phyloP scores from a whole-genome alignment of 2,888 invertebrate species.

The Anodontia alba region DNA sequence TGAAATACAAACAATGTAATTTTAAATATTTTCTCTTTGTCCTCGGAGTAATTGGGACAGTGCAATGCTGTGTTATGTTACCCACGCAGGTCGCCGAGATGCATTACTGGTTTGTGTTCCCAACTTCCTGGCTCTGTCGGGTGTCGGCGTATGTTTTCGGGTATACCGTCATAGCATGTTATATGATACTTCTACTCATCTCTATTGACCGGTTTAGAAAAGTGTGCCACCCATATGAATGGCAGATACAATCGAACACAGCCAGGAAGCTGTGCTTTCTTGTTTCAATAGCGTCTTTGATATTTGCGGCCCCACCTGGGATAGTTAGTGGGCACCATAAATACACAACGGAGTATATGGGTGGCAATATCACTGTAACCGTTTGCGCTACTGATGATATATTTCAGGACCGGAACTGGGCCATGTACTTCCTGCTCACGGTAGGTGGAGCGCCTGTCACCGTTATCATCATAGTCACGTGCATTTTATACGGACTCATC shows the following conservation, averaged over 20 bases:
- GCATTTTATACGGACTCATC: constrained; percentile 50
- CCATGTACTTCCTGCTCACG: constrained; percentile 41
- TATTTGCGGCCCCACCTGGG: constrained; percentile 60
- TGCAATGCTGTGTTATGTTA: constrained; percentile 56
- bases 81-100: constrained; percentile 61
- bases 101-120: constrained; percentile 62
- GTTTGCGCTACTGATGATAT: constrained; percentile 59
- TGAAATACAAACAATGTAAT: constrained; percentile 58
- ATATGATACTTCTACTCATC: constrained; percentile 50
- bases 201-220: constrained; percentile 55
- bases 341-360: constrained; percentile 52
- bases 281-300: constrained; percentile 44
- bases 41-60: constrained; percentile 53
- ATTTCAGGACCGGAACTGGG: constrained; percentile 52
- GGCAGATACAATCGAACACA: constrained; percentile 56
- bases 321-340: constrained; percentile 55
- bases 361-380: constrained; percentile 50
- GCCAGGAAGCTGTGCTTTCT: constrained; percentile 50
- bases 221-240: constrained; percentile 55
- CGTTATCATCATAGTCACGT: constrained; percentile 54
- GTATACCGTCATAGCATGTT: constrained; percentile 53
- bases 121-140: constrained; percentile 59
- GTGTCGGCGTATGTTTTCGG: constrained; percentile 58
- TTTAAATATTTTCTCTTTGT: constrained; percentile 61
- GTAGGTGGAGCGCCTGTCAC: constrained; percentile 54